These are phyloP conservation scores for Poecilia velifera DNA, from an alignment of 2,797 vertebrate genomes.

Conservation along the genomic window DNA sequence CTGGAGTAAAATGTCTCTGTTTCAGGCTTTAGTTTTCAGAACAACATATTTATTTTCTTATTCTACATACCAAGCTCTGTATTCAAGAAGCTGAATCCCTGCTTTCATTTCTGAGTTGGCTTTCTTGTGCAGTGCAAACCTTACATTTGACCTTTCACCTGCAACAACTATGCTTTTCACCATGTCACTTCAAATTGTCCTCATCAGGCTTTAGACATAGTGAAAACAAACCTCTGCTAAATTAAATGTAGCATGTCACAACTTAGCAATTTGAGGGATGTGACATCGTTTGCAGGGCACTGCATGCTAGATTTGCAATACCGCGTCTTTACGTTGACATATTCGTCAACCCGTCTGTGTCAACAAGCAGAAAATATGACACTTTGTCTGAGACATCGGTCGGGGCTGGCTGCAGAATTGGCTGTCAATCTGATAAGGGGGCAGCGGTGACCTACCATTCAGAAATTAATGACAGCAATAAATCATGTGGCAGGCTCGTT, in stretches of 20 bases:
- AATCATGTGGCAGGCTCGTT: constrained; percentile 61
- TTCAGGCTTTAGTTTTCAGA: background rate
- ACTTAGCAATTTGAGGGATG: constrained; percentile 1
- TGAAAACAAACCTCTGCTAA: background rate
- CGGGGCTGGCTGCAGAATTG: constrained; percentile 31
- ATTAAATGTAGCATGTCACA: background rate
- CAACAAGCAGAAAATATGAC: constrained; percentile 29
- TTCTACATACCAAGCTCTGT: background rate
- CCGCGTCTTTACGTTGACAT: background rate
- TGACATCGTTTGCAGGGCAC: background rate
- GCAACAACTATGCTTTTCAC: background rate
- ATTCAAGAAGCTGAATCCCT: background rate
- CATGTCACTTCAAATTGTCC: background rate
- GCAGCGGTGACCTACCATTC: constrained; percentile 47
- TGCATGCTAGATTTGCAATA: background rate
- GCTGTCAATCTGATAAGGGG: constrained; percentile 34
- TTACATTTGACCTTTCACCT: background rate
- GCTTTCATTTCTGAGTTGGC: background rate
- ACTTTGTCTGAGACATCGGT: constrained; percentile 24
- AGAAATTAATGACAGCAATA: constrained; percentile 64
- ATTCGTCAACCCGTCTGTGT: constrained; percentile 12
- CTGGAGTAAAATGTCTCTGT: background rate
- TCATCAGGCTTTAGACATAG: background rate
- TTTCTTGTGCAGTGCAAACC: background rate
- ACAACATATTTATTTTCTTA: background rate